A percentile compares a stretch with the other conserved stretches of the same genome.
These are phyloP conservation scores for Ancistrus triradiatus DNA, from an alignment of 2,113 vertebrate species.

Conservation along the genomic window DNA sequence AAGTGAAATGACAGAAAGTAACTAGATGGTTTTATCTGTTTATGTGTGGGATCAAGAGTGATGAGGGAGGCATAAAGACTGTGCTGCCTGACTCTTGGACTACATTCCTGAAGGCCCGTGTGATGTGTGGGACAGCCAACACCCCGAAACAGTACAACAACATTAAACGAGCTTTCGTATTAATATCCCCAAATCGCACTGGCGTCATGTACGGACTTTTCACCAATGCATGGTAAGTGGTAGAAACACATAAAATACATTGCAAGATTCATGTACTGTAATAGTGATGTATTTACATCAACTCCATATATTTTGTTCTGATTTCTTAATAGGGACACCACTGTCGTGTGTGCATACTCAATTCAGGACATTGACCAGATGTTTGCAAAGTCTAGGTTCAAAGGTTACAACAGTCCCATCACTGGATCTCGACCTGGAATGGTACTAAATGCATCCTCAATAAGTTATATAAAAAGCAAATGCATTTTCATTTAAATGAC, in stretches of 20 bases:
- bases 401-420: slow-evolving; percentile 64
- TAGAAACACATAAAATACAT: background rate
- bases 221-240: slow-evolving; percentile 71
- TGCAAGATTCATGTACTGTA: background rate
- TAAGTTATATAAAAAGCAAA: background rate
- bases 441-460: slow-evolving; percentile 48
- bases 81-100: slow-evolving; percentile 70
- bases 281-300: background rate
- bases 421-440: slow-evolving; percentile 60
- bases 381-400: slow-evolving; percentile 69
- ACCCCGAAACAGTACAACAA: slow-evolving; percentile 74
- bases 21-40: background rate
- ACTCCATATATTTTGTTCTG: slow-evolving; percentile 11
- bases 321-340: slow-evolving; percentile 63
- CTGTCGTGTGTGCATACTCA: slow-evolving; percentile 73
- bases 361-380: slow-evolving; percentile 69
- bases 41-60: slow-evolving; percentile 56
- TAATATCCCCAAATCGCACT: slow-evolving; percentile 61
- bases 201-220: slow-evolving; percentile 74
- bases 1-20: background rate
- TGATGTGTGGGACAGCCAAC: slow-evolving; percentile 69
- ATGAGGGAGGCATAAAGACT: slow-evolving; percentile 65
- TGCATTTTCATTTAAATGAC: background rate
- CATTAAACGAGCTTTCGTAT: slow-evolving; percentile 66
- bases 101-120: slow-evolving; percentile 72